Base-by-base conservation (phyloP, 2,113 vertebrate species). In the Astur gentilis region DNA sequence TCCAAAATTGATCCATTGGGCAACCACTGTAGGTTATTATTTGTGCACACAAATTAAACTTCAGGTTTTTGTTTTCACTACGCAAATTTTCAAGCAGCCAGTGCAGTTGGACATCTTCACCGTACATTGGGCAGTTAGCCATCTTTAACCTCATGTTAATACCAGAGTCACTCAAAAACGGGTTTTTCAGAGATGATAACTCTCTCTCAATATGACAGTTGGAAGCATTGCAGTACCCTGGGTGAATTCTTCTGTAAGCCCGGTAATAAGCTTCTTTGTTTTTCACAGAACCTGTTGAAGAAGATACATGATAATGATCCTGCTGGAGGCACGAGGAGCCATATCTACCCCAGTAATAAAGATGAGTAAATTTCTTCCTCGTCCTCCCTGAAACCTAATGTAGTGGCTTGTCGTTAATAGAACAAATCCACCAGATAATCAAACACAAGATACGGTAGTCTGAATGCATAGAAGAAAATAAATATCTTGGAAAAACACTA, bases 191-290 rank as follows among this genome's bases (percentile, higher is more conserved):
- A 61, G 94, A 82, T 1, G 83, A 86, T 84, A 97, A 36, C 69
- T 97, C 97, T 70, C 96, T 95, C 3, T 98, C 97, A 9, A 97
- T 97, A 12, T 97, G 95, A 50, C 90, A 97, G 76, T 97, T 98
- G 80, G 96, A 96, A 89, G 96, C 96, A 31, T 97, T 97, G 58
- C 94, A 96, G 38, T 96, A 97, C 4, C 90, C 95, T 42, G 97
- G 93, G 29, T 96, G 81, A 95, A 97, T 97, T 78, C 94, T 97
- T 67, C 96, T 95, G n/a, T 96, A 97, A 55, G 93, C 97, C 23
- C 95, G 80, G 82, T 91, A 97, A 87, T 65, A 87, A 8, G 95
- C 95, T 83, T 97, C 96, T 87, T 96, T 98, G 70, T 94, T 97
- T 97, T 97, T 97, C 57, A 77, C 65, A 44, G 97, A 98, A 71